These are phyloP conservation scores for Rhodophaea formosa DNA, from an alignment of 2,888 invertebrate genomes.

Conservation along the genomic window DNA sequence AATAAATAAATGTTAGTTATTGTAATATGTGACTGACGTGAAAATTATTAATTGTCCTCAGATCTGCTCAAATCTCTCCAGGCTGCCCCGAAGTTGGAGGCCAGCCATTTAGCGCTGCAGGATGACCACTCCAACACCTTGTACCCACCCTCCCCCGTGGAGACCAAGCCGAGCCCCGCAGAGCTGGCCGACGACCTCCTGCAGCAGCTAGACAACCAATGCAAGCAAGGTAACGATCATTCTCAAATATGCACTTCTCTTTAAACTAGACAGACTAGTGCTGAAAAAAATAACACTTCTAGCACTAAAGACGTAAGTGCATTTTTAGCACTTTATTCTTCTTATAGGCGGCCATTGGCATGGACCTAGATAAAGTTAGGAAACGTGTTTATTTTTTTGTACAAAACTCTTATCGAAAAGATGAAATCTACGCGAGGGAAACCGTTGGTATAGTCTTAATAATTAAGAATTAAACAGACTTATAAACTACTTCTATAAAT, in stretches of 20 bases:
- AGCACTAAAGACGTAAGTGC: too few species aligned
- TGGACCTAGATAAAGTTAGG: too few species aligned
- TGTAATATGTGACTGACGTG: neutral
- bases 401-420: too few species aligned
- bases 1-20: neutral
- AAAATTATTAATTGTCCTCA: slow-evolving; percentile 37
- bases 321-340: too few species aligned
- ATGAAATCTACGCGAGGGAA: too few species aligned
- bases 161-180: slow-evolving; percentile 71
- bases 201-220: slow-evolving; percentile 85
- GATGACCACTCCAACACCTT: slow-evolving; percentile 57
- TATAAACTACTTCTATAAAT: too few species aligned
- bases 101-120: slow-evolving; percentile 45
- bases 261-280: neutral
- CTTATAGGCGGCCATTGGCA: too few species aligned
- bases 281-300: too few species aligned
- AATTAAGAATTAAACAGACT: too few species aligned
- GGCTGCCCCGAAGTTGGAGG: slow-evolving; percentile 60
- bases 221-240: slow-evolving; percentile 82
- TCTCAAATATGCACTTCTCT: neutral
- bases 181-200: slow-evolving; percentile 84
- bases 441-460: too few species aligned
- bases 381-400: too few species aligned
- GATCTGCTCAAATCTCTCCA: slow-evolving; percentile 72
- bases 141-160: slow-evolving; percentile 70